Conservation (phyloP, 2,113 vertebrate genomes). For the Malurus elegans region DNA sequence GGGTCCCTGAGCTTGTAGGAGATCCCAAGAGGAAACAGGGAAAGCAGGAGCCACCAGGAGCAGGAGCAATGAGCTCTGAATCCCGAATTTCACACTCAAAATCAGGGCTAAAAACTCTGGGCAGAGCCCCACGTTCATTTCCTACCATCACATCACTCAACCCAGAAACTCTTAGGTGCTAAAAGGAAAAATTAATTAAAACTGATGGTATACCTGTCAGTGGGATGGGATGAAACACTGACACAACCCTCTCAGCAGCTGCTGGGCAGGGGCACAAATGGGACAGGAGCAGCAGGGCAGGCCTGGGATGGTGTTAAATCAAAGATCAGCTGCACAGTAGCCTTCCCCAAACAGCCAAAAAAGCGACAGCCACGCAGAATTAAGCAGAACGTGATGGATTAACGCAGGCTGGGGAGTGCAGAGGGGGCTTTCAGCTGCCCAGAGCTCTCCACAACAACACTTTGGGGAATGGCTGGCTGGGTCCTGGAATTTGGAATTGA, state of each 20-base stretch:
- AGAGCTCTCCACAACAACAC: not conserved
- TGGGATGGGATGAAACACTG: not conserved
- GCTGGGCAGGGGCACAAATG: not conserved
- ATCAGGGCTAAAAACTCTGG: not conserved
- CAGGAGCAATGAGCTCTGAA: not conserved
- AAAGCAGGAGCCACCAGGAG: not conserved
- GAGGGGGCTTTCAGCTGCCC: not conserved
- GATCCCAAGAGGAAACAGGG: not conserved
- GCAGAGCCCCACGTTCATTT: not conserved
- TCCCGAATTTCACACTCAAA: not conserved
- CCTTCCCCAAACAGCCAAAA: not conserved
- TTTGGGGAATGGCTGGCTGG: not conserved
- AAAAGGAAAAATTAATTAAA: conserved; percentile 6
- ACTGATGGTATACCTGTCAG: not conserved
- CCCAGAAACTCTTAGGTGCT: not conserved
- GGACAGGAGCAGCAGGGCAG: not conserved
- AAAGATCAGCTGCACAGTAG: not conserved
- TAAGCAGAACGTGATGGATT: conserved; percentile 18
- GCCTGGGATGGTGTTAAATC: not conserved
- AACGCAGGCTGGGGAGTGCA: not conserved
- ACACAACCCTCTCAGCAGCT: not conserved
- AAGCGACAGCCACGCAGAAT: conserved; percentile 10
- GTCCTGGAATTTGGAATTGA: not conserved
- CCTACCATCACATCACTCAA: not conserved
- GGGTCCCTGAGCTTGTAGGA: not conserved